Evolutionary conservation across 2,888 invertebrate genomes (phyloP).

Genomic region (Gasteruption jaculator): DNA sequence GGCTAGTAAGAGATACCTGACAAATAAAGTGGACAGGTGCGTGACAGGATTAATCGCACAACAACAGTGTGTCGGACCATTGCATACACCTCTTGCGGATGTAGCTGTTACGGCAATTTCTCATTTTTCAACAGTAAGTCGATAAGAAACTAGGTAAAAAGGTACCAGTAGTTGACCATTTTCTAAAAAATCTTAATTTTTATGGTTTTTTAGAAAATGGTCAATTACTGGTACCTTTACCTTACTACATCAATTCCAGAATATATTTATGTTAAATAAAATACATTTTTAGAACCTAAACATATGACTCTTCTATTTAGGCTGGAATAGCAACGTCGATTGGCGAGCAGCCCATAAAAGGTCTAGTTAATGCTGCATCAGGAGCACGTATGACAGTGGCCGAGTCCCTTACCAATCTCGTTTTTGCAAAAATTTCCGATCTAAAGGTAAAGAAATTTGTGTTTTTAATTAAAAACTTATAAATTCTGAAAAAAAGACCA

Average conservation of each 20-base stretch:
- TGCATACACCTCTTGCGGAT: constrained; percentile 94
- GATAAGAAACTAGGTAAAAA: no score
- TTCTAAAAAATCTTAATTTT: no score
- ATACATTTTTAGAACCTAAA: no score
- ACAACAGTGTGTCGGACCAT: constrained; percentile 96
- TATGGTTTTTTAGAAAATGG: no score
- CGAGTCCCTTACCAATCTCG: constrained; percentile 91
- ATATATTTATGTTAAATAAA: no score
- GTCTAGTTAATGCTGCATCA: constrained; percentile 73
- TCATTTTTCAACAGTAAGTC: constrained; percentile 67
- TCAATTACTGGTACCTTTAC: no score
- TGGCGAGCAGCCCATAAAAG: constrained; percentile 96
- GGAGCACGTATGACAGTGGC: constrained; percentile 94
- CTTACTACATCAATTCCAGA: no score
- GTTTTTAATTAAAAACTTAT: background rate
- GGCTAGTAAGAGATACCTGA: constrained; percentile 90
- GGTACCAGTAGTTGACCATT: no score
- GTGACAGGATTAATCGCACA: constrained; percentile 94
- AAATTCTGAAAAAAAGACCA: background rate
- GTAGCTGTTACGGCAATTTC: constrained; percentile 88
- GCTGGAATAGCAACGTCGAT: constrained; percentile 89
- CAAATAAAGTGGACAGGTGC: constrained; percentile 93
- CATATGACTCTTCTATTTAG: constrained; percentile 28
- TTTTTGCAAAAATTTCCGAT: constrained; percentile 61
- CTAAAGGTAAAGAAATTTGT: no score